Evolutionary conservation across 2,888 invertebrate species (phyloP).

Genomic region (Drosophila paucipuncta): DNA sequence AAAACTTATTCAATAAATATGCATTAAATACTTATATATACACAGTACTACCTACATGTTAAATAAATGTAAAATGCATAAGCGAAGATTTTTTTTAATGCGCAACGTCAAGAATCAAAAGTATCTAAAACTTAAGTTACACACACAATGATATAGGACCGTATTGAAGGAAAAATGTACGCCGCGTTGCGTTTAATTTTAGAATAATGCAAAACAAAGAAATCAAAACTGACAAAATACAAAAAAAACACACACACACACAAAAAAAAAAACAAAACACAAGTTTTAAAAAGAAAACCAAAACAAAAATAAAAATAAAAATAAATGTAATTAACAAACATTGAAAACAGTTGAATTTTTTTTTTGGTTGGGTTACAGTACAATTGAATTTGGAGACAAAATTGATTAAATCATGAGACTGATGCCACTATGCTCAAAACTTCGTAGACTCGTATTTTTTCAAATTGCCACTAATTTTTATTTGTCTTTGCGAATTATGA

Average conservation of each 20-base stretch:
- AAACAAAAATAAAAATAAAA: slow-evolving; percentile 50
- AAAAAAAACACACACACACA: slow-evolving; percentile 11
- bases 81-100: slow-evolving; percentile 45
- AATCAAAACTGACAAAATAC: slow-evolving; percentile 48
- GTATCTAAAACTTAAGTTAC: slow-evolving; percentile 44
- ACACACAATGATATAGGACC: slow-evolving; percentile 36
- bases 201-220: slow-evolving; percentile 34
- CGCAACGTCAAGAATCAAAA: slow-evolving; percentile 62
- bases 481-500: not conserved
- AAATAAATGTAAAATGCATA: slow-evolving; percentile 63
- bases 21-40: slow-evolving; percentile 47
- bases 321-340: slow-evolving; percentile 66
- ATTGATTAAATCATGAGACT: not conserved
- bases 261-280: slow-evolving; percentile 21
- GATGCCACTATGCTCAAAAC: not conserved
- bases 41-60: slow-evolving; percentile 73
- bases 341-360: slow-evolving; percentile 21
- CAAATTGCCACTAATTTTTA: not conserved
- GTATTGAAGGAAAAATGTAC: slow-evolving; percentile 20
- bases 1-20: slow-evolving; percentile 43
- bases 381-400: not conserved
- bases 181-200: slow-evolving; percentile 35
- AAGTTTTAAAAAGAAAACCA: slow-evolving; percentile 28
- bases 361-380: not conserved
- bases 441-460: not conserved